A percentile compares a stretch with the other conserved stretches of the same genome.
These are phyloP conservation scores for Rhea pennata DNA, from an alignment of 2,113 vertebrate species.

Conservation along the genomic window DNA sequence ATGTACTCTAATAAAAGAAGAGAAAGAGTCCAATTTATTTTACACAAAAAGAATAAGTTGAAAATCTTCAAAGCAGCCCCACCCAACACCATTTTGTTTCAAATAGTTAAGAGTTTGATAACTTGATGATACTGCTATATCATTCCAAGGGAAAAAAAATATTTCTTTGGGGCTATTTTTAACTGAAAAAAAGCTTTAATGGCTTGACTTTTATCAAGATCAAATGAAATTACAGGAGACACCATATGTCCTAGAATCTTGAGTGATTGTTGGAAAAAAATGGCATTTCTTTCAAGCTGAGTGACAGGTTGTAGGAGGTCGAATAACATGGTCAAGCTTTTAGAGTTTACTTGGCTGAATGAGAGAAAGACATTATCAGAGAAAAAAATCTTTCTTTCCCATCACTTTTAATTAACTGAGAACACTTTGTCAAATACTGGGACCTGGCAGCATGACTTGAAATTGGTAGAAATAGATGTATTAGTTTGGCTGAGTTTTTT, in stretches of 20 bases:
- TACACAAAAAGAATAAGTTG: not conserved
- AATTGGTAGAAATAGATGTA: not conserved
- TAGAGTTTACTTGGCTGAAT: not conserved
- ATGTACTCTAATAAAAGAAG: not conserved
- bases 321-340: constrained; percentile 18
- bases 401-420: constrained; percentile 24
- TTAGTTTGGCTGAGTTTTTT: not conserved
- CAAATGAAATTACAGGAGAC: constrained; percentile 10
- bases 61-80: not conserved
- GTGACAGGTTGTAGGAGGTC: constrained; percentile 10
- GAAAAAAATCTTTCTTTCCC: not conserved
- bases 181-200: not conserved
- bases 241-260: not conserved
- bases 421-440: not conserved
- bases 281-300: constrained; percentile 5
- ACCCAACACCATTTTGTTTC: not conserved
- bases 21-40: not conserved
- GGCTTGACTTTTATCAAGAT: not conserved
- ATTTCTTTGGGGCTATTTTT: not conserved
- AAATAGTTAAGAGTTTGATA: not conserved
- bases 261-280: not conserved
- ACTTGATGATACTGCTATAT: not conserved
- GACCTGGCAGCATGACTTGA: not conserved
- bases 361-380: not conserved
- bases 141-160: not conserved